Conservation (phyloP, 2,888 invertebrate genomes). For the Myathropa florea region DNA sequence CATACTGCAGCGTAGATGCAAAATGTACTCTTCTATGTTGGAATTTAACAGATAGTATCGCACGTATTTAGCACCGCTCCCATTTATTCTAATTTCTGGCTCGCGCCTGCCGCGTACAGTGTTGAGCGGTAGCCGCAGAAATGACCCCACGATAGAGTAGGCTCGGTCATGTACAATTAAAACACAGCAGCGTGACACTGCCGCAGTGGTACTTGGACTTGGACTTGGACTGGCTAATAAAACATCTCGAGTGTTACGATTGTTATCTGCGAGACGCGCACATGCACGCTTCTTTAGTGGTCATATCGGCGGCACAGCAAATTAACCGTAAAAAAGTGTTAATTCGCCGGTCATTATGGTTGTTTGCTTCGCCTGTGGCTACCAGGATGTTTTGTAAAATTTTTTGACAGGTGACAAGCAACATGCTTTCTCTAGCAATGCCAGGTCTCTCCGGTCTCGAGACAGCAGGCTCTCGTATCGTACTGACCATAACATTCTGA, state of each 20-base stretch:
- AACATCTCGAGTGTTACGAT: constrained; percentile 47
- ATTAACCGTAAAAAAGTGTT: constrained; percentile 55
- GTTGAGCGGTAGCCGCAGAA: not conserved
- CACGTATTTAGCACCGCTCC: constrained; percentile 54
- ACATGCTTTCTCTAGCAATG: constrained; percentile 41
- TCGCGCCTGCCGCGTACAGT: not conserved
- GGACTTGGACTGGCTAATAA: constrained; percentile 16
- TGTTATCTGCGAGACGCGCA: constrained; percentile 35
- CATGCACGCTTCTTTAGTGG: not conserved
- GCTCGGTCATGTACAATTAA: constrained; percentile 54
- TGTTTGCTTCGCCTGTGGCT: constrained; percentile 33
- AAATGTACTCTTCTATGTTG: constrained; percentile 37
- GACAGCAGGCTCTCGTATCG: not conserved
- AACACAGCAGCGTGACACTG: constrained; percentile 21
- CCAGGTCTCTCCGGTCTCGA: not conserved
- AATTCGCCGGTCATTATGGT: constrained; percentile 53
- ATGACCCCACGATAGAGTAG: constrained; percentile 34
- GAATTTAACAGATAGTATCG: constrained; percentile 49
- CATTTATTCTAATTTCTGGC: constrained; percentile 52
- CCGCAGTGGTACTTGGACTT: not conserved
- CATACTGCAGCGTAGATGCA: constrained; percentile 23
- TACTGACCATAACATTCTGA: constrained; percentile 20
- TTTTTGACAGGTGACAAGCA: constrained; percentile 42
- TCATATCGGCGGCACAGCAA: constrained; percentile 15
- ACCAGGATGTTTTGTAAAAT: constrained; percentile 30